Evolutionary conservation across 2,888 invertebrate genomes (phyloP), one percentile per base, ranked within the genome.

Genomic region (Drosophila anomelani): DNA sequence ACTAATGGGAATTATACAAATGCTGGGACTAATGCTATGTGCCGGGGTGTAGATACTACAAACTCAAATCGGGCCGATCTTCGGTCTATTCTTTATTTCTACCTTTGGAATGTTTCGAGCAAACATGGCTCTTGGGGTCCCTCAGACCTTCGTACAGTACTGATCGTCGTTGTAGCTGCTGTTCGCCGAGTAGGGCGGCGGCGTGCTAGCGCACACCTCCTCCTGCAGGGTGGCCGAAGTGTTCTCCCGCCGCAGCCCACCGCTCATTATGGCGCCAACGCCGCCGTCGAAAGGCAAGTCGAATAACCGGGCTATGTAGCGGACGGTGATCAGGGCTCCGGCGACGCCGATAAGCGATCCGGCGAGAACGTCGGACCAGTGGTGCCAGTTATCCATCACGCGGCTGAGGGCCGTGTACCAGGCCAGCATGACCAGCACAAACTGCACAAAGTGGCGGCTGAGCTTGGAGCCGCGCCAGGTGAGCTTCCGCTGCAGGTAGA

Each of bases 401-500:
- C 91, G 89, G n/a, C 76, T 81, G 7, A 91, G 78, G 3, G 90
- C 91, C 0, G 90, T 91, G 53, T 83, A 91, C 91, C 91, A 91
- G 49, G 90, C 91, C 72, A 87, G 12, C 89, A 90, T 91, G 9
- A 91, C 15, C n/a, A 91, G 66, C 7, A 71, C 34, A 49, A 89
- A 91, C 63, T 99, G 99, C 36, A 98, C 92, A 5, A 96, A 94
- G 91, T 98, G 97, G 46, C 95, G 95, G 26, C 97, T 91, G 57
- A 99, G 93, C 90, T 95, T 95, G 53, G 96, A 96, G 23, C 96
- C 95, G 67, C 95, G 94, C 95, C 97, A 97, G 8, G 94, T 95
- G 92, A 98, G 94, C 46, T 97, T 94, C 56, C 95, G 94, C 89
- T 99, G 98, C 20, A 98, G 93, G 92, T 98, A 99, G 75, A 98